Evolutionary conservation across 2,888 invertebrate species (phyloP), one percentile per base, ranked within the genome.

Genomic region (Barypeithes pellucidus): DNA sequence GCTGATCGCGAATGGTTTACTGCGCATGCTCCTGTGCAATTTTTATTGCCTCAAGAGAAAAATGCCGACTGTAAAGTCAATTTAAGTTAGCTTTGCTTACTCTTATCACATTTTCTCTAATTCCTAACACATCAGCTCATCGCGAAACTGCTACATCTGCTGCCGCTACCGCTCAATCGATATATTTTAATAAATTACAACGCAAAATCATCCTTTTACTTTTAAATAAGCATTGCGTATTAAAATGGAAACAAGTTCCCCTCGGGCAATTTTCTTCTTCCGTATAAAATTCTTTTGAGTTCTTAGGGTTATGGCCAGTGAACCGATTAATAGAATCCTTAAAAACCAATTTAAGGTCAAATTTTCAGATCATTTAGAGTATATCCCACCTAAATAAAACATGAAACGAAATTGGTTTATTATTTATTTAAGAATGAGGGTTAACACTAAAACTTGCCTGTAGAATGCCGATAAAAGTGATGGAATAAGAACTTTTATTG

Each of bases 301-400:
- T 33, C 33, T 16, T n/a, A 18, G 54, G 54, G 33, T 57, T 57
- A 57, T 57, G 54, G 54, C 33, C 54, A 57, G 33, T 57, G 33
- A 57, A 57, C 54, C 54, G 54, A 57, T 57, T 57, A 57, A 57
- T 57, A 29, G 33, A 33, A 57, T 57, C 54, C 54, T 57, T 33
- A 57, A 54, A 57, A 57, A 57, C 54, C 54, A 57, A 57, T 57
- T 57, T 57, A 33, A 33, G 54, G 54, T 57, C 54, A 57, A 57
- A 57, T 57, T 57, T 57, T 57, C 33, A 57, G 54, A 57, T 57
- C 54, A 57, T 57, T 57, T 57, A 57, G 33, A 33, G 54, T 33
- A 57, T 29, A 57, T 33, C 14, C 16, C 33, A 33, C 33, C 54
- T 33, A 33, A 57, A 57, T 57, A 57, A 57, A 33, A 57, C 54